phyloP scores from a whole-genome alignment of 2,888 invertebrate species.

The Oeneis ivallda region DNA sequence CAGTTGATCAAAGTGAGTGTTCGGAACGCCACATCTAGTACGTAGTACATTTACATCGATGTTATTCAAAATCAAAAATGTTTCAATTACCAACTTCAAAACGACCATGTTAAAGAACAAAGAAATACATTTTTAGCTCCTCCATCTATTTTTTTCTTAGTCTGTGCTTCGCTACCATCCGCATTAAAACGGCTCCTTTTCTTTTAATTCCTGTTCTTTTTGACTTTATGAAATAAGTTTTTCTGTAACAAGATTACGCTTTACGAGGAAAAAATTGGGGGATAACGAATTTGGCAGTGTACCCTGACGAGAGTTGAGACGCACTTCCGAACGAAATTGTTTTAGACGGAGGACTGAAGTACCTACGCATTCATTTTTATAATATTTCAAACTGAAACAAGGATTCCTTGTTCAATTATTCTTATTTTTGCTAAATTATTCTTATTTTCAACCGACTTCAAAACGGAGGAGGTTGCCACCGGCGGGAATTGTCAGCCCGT shows the following conservation, averaged over 20 bases:
- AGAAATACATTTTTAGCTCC: neutral
- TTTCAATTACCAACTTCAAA: neutral
- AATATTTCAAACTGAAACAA: conserved; percentile 9
- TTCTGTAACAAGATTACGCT: conserved; percentile 75
- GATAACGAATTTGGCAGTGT: conserved; percentile 69
- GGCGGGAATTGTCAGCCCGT: too few relatives aligned
- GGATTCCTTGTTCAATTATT: neutral
- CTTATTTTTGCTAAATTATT: neutral
- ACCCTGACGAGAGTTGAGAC: conserved; percentile 25
- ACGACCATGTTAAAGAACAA: neutral
- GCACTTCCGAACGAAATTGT: conserved; percentile 22
- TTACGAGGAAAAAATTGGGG: conserved; percentile 74
- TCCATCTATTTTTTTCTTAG: conserved; percentile 2
- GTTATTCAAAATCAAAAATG: too few relatives aligned
- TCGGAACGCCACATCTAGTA: too few relatives aligned
- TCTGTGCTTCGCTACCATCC: conserved; percentile 34
- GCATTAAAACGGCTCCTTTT: conserved; percentile 46
- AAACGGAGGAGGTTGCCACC: too few relatives aligned
- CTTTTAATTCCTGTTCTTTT: conserved; percentile 64
- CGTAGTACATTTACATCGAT: too few relatives aligned
- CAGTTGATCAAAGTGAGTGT: too few relatives aligned
- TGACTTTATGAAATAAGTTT: conserved; percentile 77
- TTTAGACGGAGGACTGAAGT: conserved; percentile 12
- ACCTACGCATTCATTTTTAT: conserved; percentile 1
- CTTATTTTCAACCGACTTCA: too few relatives aligned